Evolutionary conservation across 1,140 invertebrate species (phyloP), one percentile per base, ranked within the genome.

Genomic region (Samia ricini): DNA sequence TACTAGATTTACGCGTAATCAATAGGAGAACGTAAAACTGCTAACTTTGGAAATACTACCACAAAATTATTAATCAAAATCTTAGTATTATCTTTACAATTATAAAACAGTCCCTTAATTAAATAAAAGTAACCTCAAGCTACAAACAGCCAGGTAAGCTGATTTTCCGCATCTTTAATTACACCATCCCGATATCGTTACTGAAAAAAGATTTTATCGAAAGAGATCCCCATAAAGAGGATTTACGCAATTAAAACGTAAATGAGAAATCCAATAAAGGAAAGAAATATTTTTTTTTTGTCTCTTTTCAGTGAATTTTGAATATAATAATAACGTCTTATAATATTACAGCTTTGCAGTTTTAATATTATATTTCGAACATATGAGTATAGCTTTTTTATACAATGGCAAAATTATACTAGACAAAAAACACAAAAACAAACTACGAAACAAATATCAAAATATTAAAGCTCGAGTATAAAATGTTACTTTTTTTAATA

Each of bases 171-270:
- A 68, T 70, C 64, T 77, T 74, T 75, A 77, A 77, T 77, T 73
- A 80, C 68, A 61, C 76, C 68, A 64, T 71, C 42, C 56, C 61
- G 64, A 69, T 75, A 78, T 72, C 76, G 61, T 73, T 72, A 69
- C 66, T 54, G 65, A 73, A 72, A 74, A 74, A 79, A 81, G 69
- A 79, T 77, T 79, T 76, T 68, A 79, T 75, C 74, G 64, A 71
- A 71, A 76, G 65, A 57, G 68, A 78, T 78, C 69, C 67, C 62
- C 68, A 69, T 71, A 76, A 79, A 81, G 75, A 77, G 75, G 81
- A 81, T 83, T 82, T 83, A 71, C 72, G 72, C 75, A 81, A 79
- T 83, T 81, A 83, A 83, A 81, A 68, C 66, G 67, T 72, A 71
- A 72, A 74, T 64, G 57, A 76, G 60, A 71, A 72, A 66, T 61